These are phyloP conservation scores for Xiphydria camelus DNA, from an alignment of 2,888 invertebrate genomes.

Conservation along the genomic window DNA sequence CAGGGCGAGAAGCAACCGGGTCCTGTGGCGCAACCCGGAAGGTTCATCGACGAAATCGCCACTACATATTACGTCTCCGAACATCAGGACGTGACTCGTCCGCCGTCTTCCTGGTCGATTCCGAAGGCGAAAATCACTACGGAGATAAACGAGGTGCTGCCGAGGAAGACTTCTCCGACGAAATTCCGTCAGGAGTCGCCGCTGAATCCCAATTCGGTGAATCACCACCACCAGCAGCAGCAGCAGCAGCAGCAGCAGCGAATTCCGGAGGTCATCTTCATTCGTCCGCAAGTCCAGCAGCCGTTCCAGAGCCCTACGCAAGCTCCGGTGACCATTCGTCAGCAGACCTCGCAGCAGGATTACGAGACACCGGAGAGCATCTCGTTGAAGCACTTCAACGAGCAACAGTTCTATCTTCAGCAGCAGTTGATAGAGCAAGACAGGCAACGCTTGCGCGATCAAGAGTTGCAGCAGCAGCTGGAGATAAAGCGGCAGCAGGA, in stretches of 20 bases:
- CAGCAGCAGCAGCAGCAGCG: conserved; percentile 25
- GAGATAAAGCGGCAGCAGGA: conserved; percentile 39
- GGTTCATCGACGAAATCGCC: not conserved
- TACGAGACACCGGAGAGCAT: conserved; percentile 53
- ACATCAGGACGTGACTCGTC: conserved; percentile 36
- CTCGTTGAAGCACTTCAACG: conserved; percentile 52
- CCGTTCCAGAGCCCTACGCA: conserved; percentile 2
- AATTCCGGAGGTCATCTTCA: conserved; percentile 32
- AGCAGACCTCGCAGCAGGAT: conserved; percentile 30
- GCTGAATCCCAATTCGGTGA: conserved; percentile 16
- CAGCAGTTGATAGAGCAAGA: conserved; percentile 51
- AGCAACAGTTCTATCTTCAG: conserved; percentile 50
- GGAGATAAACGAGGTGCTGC: conserved; percentile 50
- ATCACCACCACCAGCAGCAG: conserved; percentile 24
- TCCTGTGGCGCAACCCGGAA: not conserved
- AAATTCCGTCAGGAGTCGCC: conserved; percentile 43
- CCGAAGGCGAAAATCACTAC: conserved; percentile 37
- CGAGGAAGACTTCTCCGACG: conserved; percentile 40
- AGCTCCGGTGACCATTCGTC: conserved; percentile 4
- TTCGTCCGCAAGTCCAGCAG: conserved; percentile 30
- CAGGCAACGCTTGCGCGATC: conserved; percentile 43
- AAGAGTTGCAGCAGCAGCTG: conserved; percentile 43
- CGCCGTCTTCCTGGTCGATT: conserved; percentile 29
- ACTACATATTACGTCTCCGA: conserved; percentile 43
- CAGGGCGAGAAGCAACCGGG: too few species aligned